Evolutionary conservation across 2,113 vertebrate species (phyloP).

Genomic region (Mohoua ochrocephala): DNA sequence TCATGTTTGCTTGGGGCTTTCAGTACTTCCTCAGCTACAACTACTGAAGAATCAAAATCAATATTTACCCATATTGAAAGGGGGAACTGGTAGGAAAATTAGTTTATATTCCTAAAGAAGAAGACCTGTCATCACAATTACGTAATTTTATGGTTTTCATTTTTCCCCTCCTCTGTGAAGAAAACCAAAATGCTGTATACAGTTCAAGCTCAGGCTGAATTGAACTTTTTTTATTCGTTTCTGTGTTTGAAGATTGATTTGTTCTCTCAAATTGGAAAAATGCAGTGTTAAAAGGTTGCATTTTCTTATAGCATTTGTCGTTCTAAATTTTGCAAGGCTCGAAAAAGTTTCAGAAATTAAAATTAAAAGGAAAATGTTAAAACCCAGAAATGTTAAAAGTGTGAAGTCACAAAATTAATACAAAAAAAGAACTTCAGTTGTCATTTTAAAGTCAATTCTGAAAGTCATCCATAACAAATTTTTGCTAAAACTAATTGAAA

Average conservation of each 20-base stretch:
- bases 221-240: not conserved
- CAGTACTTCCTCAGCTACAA: not conserved
- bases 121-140: not conserved
- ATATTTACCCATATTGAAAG: not conserved
- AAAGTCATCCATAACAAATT: not conserved
- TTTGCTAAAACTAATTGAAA: not conserved
- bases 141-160: not conserved
- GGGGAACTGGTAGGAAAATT: not conserved
- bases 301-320: not conserved
- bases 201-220: not conserved
- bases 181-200: not conserved
- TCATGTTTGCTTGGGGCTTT: not conserved
- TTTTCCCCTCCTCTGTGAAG: not conserved
- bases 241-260: not conserved
- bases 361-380: not conserved
- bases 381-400: not conserved
- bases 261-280: not conserved
- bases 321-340: not conserved
- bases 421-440: not conserved
- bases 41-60: not conserved
- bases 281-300: not conserved
- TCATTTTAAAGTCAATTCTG: not conserved
- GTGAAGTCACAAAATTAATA: not conserved
- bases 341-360: not conserved
- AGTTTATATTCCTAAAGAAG: not conserved